Conservation (phyloP, 2,113 vertebrate genomes). For the Verasper variegatus region DNA sequence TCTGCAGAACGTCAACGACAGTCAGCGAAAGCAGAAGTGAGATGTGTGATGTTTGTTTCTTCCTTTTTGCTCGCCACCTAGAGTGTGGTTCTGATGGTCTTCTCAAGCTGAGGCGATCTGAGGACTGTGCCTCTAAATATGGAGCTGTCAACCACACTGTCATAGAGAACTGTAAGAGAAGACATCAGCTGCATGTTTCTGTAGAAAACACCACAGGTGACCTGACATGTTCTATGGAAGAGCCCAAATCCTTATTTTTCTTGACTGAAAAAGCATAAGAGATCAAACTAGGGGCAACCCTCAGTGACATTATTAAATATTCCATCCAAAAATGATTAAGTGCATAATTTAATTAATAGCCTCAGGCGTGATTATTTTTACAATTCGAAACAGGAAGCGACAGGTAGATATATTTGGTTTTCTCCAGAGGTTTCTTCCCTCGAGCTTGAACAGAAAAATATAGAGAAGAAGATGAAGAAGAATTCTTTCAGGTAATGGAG, state of each 20-base stretch:
- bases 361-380: slow-evolving; percentile 63
- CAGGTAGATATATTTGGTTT: slow-evolving; percentile 65
- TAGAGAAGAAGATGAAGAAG: slow-evolving; percentile 2
- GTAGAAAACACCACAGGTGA: slow-evolving; percentile 18
- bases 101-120: slow-evolving; percentile 41
- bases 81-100: slow-evolving; percentile 36
- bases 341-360: slow-evolving; percentile 68
- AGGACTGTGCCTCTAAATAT: slow-evolving; percentile 25
- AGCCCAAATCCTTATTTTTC: neutral
- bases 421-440: slow-evolving; percentile 56
- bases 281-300: slow-evolving; percentile 49
- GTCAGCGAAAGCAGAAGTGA: slow-evolving; percentile 78
- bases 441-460: slow-evolving; percentile 38
- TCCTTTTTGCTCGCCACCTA: slow-evolving; percentile 47
- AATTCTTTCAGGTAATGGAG: slow-evolving; percentile 5
- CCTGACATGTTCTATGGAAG: slow-evolving; percentile 8
- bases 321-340: slow-evolving; percentile 71
- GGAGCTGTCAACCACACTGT: slow-evolving; percentile 6
- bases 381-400: slow-evolving; percentile 47
- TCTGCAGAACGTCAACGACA: slow-evolving; percentile 68
- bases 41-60: slow-evolving; percentile 38
- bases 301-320: slow-evolving; percentile 62
- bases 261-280: slow-evolving; percentile 41
- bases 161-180: neutral
- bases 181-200: neutral